Conservation (phyloP, 1,140 invertebrate genomes). For the Bombus consobrinus region DNA sequence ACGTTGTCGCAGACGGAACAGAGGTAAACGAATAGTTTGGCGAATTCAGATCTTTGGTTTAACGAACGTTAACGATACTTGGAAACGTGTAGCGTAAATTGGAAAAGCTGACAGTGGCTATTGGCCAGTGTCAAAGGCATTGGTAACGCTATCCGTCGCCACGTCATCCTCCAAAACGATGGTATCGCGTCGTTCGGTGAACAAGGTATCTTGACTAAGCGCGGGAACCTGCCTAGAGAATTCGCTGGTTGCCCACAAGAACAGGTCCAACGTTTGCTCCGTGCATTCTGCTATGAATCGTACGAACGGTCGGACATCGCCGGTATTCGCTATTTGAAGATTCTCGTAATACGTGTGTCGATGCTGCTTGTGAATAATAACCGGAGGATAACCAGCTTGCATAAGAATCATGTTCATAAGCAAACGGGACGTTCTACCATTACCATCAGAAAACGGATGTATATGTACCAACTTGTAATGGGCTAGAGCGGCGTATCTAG, state of each 20-base stretch:
- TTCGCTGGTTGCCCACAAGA: constrained; percentile 90
- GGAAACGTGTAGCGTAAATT: neutral
- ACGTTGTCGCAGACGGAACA: neutral
- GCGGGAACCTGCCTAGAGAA: constrained; percentile 82
- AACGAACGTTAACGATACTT: neutral
- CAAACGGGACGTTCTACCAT: constrained; percentile 96
- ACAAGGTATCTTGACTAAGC: constrained; percentile 77
- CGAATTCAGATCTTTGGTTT: neutral
- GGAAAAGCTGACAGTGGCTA: neutral
- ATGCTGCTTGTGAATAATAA: constrained; percentile 97
- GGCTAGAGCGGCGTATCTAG: constrained; percentile 93
- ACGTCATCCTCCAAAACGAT: constrained; percentile 71
- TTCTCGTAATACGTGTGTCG: constrained; percentile 93
- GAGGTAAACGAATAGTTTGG: neutral
- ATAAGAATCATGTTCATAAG: constrained; percentile 99
- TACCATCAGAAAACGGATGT: constrained; percentile 96
- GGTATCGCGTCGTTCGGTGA: constrained; percentile 71
- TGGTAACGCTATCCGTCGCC: constrained; percentile 52
- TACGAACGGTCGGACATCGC: constrained; percentile 96
- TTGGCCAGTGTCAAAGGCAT: constrained; percentile 65
- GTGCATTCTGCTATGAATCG: constrained; percentile 97
- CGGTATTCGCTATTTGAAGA: constrained; percentile 94
- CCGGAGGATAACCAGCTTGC: constrained; percentile 98
- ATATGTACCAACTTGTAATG: constrained; percentile 98
- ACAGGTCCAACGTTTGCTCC: constrained; percentile 96